A percentile compares a stretch with the other conserved stretches of the same genome.
These are phyloP conservation scores for Ctenodactylus gundi DNA, from an alignment of 2,113 vertebrate genomes.

Conservation along the genomic window DNA sequence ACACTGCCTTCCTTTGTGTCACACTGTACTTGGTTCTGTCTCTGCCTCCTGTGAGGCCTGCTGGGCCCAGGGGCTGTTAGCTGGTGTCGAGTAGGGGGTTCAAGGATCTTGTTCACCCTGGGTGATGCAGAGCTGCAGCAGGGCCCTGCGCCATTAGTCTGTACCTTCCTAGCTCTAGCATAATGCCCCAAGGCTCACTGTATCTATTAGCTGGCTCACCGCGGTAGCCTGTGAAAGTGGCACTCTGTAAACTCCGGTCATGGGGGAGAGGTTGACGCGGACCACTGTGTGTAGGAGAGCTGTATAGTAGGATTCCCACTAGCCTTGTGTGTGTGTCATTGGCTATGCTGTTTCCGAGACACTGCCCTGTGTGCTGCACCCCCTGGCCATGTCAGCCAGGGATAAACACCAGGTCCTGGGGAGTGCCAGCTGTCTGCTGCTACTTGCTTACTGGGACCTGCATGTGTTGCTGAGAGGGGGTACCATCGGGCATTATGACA, in stretches of 20 bases:
- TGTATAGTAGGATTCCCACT: not conserved
- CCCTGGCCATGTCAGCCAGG: not conserved
- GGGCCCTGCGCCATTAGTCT: not conserved
- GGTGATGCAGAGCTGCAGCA: not conserved
- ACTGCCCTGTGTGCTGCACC: not conserved
- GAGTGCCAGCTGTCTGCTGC: not conserved
- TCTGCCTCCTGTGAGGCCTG: not conserved
- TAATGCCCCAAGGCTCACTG: not conserved
- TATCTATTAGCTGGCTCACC: too few species aligned
- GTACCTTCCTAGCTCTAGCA: not conserved
- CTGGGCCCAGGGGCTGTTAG: not conserved
- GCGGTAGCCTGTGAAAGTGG: not conserved
- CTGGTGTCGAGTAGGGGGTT: too few species aligned
- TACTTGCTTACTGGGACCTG: not conserved
- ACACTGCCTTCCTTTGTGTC: not conserved
- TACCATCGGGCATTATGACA: too few species aligned
- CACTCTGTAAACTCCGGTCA: too few species aligned
- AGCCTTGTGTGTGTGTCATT: not conserved
- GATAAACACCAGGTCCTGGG: not conserved
- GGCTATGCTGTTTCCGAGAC: not conserved
- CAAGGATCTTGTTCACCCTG: accelerated
- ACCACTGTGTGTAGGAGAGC: not conserved
- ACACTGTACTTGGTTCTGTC: not conserved
- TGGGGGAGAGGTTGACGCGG: not conserved
- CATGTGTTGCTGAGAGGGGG: not conserved